Evolutionary conservation across 2,797 vertebrate species (phyloP).

Genomic region (Macropus fuliginosus): DNA sequence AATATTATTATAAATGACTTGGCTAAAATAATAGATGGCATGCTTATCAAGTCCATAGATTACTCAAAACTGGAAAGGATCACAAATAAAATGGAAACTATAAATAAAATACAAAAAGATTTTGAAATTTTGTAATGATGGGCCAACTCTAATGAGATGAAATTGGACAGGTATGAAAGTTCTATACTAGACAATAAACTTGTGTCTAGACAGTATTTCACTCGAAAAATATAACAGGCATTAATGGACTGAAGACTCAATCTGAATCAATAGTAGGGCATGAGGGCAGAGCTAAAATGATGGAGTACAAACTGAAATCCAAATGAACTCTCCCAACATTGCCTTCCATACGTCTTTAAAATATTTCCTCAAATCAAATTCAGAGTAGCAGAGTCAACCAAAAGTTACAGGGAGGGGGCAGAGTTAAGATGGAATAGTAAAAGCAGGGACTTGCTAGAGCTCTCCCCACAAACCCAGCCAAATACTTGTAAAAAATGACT

Average conservation of each 20-base stretch:
- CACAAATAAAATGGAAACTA: background rate
- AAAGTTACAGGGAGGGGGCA: background rate
- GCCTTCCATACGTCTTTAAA: background rate
- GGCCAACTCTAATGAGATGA: background rate
- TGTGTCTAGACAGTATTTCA: background rate
- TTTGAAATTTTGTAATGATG: background rate
- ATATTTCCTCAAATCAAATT: background rate
- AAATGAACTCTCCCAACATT: background rate
- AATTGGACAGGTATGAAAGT: background rate
- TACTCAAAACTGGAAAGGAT: background rate
- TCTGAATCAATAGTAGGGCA: background rate
- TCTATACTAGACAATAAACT: background rate
- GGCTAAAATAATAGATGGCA: background rate
- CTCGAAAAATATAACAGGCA: background rate
- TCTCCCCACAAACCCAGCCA: no score
- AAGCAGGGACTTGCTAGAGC: no score
- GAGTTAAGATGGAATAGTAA: background rate
- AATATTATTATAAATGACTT: background rate
- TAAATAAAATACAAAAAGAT: background rate
- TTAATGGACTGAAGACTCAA: background rate
- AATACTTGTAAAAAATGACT: no score
- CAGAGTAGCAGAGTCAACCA: background rate
- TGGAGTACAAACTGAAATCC: background rate
- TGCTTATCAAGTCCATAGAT: background rate
- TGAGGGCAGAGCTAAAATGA: background rate